Percentiles rank a stretch among this genome's conserved stretches.
Conservation (phyloP, 2,113 vertebrate genomes). For the Pelmatolapia mariae region DNA sequence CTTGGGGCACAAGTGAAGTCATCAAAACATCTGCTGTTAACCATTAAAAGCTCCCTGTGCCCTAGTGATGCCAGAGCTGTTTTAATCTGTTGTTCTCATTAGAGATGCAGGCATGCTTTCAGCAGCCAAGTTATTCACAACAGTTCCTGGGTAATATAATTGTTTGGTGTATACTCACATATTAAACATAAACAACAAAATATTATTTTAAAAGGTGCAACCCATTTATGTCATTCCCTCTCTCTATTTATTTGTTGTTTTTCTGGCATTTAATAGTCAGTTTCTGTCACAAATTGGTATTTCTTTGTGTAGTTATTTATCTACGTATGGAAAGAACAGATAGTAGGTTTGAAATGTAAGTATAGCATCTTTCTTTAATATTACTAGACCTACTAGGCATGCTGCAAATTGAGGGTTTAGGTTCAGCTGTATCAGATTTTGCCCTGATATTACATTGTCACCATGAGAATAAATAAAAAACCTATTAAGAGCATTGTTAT, state of each 20-base stretch:
- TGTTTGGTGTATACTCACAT: not conserved
- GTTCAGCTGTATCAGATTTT: not conserved
- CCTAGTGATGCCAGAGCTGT: not conserved
- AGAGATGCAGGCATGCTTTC: not conserved
- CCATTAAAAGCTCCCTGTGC: conserved; percentile 26
- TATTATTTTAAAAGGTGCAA: not conserved
- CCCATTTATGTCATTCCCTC: not conserved
- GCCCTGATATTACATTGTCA: not conserved
- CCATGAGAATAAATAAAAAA: not conserved
- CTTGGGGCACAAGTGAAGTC: conserved; percentile 25
- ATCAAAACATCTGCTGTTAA: conserved; percentile 48
- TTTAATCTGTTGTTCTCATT: conserved; percentile 3
- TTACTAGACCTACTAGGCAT: not conserved
- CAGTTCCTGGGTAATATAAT: not conserved
- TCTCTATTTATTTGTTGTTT: not conserved
- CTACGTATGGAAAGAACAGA: not conserved
- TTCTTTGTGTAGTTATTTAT: not conserved
- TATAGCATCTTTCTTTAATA: not conserved
- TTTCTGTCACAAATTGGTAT: not conserved
- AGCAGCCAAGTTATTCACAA: not conserved
- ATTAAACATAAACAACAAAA: not conserved
- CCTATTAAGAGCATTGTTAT: not conserved
- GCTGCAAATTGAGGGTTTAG: not conserved
- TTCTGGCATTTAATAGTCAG: not conserved
- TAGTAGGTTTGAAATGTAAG: not conserved